These are phyloP conservation scores for Tenthredo mesomela DNA, from an alignment of 2,888 invertebrate species.

Conservation along the genomic window DNA sequence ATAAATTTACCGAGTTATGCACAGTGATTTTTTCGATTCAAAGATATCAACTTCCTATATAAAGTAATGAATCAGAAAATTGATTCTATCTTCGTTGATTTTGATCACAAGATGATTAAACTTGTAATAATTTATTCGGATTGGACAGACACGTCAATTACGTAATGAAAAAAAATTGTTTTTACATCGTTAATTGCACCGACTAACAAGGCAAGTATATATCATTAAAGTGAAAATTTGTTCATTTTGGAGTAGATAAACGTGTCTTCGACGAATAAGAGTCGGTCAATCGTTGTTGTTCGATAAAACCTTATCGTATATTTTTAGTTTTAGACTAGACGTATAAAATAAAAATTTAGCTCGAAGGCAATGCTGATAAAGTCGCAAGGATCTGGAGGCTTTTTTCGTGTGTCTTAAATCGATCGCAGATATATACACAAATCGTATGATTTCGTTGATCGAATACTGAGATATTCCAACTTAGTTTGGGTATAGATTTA, in stretches of 20 bases:
- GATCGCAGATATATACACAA: not conserved
- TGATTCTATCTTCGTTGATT: not conserved
- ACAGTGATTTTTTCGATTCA: not conserved
- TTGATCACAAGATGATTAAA: not conserved
- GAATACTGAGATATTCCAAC: not conserved
- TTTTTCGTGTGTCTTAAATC: not conserved
- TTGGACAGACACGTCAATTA: not conserved
- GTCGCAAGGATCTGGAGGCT: not conserved
- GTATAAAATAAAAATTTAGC: not conserved
- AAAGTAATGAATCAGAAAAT: not conserved
- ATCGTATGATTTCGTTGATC: not conserved
- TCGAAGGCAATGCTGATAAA: not conserved
- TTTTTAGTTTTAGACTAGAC: not conserved
- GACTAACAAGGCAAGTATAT: too few species aligned
- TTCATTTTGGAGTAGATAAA: not conserved
- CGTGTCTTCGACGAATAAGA: not conserved
- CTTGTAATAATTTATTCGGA: not conserved
- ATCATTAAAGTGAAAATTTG: too few species aligned
- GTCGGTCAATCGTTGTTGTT: not conserved
- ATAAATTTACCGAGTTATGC: too few species aligned
- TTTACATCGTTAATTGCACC: too few species aligned
- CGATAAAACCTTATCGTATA: not conserved
- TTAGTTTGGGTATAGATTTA: not conserved
- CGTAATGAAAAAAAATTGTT: too few species aligned
- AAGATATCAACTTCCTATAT: not conserved